Percentiles rank a stretch among this genome's conserved stretches.
Conservation (phyloP, 2,888 invertebrate genomes). For the Drosophila acutilabella region DNA sequence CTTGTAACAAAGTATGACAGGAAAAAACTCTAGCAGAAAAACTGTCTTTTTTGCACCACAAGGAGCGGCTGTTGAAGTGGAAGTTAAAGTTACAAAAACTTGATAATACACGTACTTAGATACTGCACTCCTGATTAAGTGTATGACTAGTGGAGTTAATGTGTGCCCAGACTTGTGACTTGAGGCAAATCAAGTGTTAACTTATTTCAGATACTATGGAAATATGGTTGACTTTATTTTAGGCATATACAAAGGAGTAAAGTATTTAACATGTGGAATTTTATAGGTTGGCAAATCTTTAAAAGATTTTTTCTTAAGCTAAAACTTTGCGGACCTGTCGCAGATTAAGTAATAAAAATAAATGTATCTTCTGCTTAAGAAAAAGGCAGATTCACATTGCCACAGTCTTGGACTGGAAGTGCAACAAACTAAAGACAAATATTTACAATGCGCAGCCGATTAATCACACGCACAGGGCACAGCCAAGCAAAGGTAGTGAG, state of each 20-base stretch:
- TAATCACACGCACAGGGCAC: conserved; percentile 67
- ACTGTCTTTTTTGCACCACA: conserved; percentile 15
- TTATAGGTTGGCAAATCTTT: too few relatives aligned
- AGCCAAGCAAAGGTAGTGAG: not conserved
- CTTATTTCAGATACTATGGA: not conserved
- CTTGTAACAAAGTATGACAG: conserved; percentile 47
- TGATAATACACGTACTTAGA: conserved; percentile 14
- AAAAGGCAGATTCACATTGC: conserved; percentile 25
- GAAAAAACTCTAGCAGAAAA: conserved; percentile 39
- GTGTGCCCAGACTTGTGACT: not conserved
- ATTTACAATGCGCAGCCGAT: conserved; percentile 81
- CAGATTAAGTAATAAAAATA: conserved; percentile 14
- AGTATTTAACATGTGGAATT: too few relatives aligned
- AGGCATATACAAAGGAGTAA: too few relatives aligned
- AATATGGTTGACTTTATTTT: not conserved
- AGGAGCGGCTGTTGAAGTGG: conserved; percentile 16
- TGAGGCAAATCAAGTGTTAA: conserved; percentile 3
- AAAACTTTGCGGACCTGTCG: not conserved
- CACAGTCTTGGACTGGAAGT: conserved; percentile 30
- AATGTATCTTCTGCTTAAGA: conserved; percentile 14
- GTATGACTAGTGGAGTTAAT: not conserved
- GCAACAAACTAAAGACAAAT: conserved; percentile 82
- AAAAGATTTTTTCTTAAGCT: not conserved
- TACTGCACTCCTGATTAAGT: conserved; percentile 7
- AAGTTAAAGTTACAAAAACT: conserved; percentile 5